phyloP scores from a whole-genome alignment of 2,888 invertebrate genomes.

The Philopedon plagiatum region DNA sequence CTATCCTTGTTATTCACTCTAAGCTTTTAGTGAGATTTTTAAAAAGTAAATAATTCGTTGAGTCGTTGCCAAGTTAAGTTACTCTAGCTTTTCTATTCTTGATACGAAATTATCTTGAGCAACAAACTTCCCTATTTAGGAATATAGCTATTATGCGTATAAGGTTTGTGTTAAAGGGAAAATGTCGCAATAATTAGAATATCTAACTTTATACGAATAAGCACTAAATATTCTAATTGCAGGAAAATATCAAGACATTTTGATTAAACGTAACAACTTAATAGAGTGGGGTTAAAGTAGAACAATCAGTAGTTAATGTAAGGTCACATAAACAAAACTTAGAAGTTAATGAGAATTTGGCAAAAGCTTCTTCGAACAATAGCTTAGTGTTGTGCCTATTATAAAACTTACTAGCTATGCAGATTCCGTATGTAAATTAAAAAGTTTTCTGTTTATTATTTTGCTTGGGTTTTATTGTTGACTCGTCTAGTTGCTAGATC shows the following conservation, averaged over 20 bases:
- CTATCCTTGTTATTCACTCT: constrained; percentile 26
- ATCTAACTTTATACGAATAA: constrained; percentile 11
- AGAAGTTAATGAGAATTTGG: constrained; percentile 36
- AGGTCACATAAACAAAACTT: constrained; percentile 21
- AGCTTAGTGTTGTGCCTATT: neutral
- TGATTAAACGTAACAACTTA: constrained; percentile 29
- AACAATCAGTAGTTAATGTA: constrained; percentile 17
- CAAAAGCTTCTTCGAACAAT: constrained; percentile 25
- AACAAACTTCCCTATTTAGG: constrained; percentile 8
- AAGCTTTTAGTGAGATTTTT: constrained; percentile 33
- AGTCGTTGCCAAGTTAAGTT: constrained; percentile 1
- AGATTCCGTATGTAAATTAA: constrained; percentile 26
- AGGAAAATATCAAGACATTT: constrained; percentile 3
- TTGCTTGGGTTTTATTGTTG: neutral
- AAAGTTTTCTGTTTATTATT: constrained; percentile 9
- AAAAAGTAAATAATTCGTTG: constrained; percentile 1
- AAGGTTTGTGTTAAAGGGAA: constrained; percentile 1
- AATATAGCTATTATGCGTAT: constrained; percentile 5
- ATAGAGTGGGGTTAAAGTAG: constrained; percentile 4
- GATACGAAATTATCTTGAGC: neutral
- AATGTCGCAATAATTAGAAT: constrained; percentile 6
- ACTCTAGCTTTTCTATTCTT: constrained; percentile 1
- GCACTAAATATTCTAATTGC: neutral
- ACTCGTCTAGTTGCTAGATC: constrained; percentile 2
- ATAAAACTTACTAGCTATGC: constrained; percentile 22